phyloP scores from a whole-genome alignment of 2,797 vertebrate genomes.

The Graptemys geographica region DNA sequence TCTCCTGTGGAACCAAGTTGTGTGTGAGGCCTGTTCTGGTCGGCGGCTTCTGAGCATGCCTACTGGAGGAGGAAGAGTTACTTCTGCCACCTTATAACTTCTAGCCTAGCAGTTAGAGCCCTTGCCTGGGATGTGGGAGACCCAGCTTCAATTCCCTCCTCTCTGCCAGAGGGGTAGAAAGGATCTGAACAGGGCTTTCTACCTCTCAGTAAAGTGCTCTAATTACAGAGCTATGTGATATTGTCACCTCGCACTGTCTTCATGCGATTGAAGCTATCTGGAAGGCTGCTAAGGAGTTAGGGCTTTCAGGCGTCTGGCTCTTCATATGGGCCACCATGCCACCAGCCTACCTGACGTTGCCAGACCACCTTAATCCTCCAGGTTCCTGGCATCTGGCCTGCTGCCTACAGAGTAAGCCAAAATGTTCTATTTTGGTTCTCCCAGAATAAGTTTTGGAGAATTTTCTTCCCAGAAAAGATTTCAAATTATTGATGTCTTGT shows the following conservation, averaged over 20 bases:
- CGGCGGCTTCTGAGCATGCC: background rate
- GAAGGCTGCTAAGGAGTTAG: background rate
- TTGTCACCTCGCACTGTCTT: background rate
- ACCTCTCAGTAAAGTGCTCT: background rate
- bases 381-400: background rate
- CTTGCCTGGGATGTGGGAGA: background rate
- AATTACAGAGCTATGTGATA: background rate
- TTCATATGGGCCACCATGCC: too few relatives aligned
- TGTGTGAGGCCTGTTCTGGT: background rate
- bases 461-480: background rate
- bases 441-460: too few relatives aligned
- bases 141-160: background rate
- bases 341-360: background rate
- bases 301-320: background rate
- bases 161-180: background rate
- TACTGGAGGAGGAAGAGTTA: background rate
- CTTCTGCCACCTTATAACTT: background rate
- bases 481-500: background rate
- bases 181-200: background rate
- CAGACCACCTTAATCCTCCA: background rate
- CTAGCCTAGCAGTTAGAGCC: background rate
- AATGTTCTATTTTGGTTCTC: background rate
- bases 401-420: background rate
- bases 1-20: background rate
- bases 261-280: background rate